Percentiles rank a stretch among this genome's conserved stretches.
Evolutionary conservation across 2,113 vertebrate genomes (phyloP).

Genomic region (Laterallus jamaicensis): DNA sequence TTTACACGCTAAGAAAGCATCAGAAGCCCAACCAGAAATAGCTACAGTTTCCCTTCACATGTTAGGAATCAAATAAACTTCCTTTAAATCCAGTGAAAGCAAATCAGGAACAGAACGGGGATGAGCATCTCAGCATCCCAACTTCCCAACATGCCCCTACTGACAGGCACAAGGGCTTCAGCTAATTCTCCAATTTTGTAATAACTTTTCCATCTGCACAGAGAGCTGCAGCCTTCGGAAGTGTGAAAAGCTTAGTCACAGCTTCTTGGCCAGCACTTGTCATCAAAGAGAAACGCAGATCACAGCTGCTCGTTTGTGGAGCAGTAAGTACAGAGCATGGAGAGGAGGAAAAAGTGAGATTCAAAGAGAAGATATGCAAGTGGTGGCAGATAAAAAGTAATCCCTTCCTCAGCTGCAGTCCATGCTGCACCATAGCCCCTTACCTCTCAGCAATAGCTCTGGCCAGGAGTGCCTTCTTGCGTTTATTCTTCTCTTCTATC

Average conservation of each 20-base stretch:
- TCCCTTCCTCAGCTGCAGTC: neutral
- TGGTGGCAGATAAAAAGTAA: neutral
- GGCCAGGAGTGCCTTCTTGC: slow-evolving; percentile 91
- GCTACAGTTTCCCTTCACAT: neutral
- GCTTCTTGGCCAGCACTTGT: neutral
- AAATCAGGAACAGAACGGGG: neutral
- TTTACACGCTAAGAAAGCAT: neutral
- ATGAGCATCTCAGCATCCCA: neutral
- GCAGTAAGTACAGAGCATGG: neutral
- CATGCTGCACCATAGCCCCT: neutral
- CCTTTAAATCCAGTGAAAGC: neutral
- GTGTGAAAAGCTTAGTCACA: slow-evolving; percentile 8
- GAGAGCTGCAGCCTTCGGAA: neutral
- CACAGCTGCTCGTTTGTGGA: neutral
- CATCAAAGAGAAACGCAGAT: neutral
- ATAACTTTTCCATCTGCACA: neutral
- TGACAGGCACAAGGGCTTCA: neutral
- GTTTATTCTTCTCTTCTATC: slow-evolving; percentile 95
- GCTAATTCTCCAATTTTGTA: neutral
- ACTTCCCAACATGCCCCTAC: neutral
- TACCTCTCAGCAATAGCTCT: slow-evolving; percentile 96
- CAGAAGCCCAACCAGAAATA: neutral
- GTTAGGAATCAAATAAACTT: neutral
- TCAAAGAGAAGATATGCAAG: neutral
- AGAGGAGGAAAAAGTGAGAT: neutral